Conservation (phyloP, 2,888 invertebrate genomes). For the Phalera bucephala region DNA sequence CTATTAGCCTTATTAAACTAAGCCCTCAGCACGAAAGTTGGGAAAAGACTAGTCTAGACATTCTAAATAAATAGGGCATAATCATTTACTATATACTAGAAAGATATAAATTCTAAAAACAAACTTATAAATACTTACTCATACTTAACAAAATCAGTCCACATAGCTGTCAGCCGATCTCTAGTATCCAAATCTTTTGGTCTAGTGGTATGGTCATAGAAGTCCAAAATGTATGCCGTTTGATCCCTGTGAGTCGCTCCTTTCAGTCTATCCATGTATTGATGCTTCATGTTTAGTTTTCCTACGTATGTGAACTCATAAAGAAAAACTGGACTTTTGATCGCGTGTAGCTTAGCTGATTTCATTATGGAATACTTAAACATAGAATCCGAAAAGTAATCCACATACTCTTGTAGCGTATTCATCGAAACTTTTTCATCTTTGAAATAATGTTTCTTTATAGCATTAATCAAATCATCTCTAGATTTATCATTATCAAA, state of each 20-base stretch:
- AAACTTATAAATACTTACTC: slow-evolving; percentile 60
- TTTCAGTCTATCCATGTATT: slow-evolving; percentile 58
- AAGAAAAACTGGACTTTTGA: slow-evolving; percentile 51
- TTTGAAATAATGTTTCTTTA: slow-evolving; percentile 61
- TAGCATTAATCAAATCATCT: slow-evolving; percentile 39
- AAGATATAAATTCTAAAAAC: no score
- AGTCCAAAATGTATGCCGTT: slow-evolving; percentile 65
- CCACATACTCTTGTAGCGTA: slow-evolving; percentile 52
- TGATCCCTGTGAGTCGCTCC: slow-evolving; percentile 76
- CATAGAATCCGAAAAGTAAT: slow-evolving; percentile 73
- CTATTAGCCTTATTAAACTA: no score
- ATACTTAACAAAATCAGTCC: slow-evolving; percentile 67
- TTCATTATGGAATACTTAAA: slow-evolving; percentile 66
- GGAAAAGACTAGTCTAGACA: no score
- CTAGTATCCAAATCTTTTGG: slow-evolving; percentile 60
- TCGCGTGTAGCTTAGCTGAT: slow-evolving; percentile 60
- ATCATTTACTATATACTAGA: no score
- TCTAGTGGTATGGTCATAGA: slow-evolving; percentile 52
- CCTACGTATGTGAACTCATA: slow-evolving; percentile 72
- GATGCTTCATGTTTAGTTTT: slow-evolving; percentile 56
- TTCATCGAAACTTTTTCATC: slow-evolving; percentile 48
- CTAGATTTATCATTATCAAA: slow-evolving; percentile 47
- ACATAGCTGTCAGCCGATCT: slow-evolving; percentile 66
- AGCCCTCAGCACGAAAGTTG: no score
- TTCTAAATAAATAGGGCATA: no score